Evolutionary conservation across 2,113 vertebrate species (phyloP).

Genomic region (Toxostoma redivivum): DNA sequence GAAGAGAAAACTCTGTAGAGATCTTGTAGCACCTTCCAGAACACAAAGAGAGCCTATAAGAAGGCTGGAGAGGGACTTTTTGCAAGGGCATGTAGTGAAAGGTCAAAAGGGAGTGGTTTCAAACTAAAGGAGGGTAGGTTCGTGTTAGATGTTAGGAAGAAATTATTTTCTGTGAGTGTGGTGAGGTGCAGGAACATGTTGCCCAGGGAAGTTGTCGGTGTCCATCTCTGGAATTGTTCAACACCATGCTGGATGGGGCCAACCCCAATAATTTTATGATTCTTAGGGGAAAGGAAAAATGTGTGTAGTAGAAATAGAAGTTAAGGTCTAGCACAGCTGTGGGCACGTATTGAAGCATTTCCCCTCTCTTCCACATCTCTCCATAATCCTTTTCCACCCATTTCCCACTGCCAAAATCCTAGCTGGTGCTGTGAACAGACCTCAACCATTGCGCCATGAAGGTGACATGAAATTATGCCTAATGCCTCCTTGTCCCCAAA

Average conservation of each 20-base stretch:
- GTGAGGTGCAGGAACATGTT: not conserved
- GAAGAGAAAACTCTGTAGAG: not conserved
- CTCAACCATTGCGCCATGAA: accelerated
- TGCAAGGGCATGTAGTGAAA: not conserved
- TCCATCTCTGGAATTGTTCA: not conserved
- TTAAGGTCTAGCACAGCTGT: not conserved
- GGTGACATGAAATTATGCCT: not conserved
- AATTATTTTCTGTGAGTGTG: not conserved
- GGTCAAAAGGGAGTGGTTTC: not conserved
- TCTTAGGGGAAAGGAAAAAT: not conserved
- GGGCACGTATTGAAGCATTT: not conserved
- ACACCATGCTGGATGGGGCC: not conserved
- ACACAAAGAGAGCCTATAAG: accelerated
- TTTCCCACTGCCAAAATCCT: not conserved
- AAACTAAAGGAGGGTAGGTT: not conserved
- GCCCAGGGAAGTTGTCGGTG: not conserved
- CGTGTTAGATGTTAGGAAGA: not conserved
- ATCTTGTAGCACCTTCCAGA: not conserved
- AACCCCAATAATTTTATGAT: not conserved
- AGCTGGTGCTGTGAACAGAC: not conserved
- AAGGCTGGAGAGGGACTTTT: not conserved
- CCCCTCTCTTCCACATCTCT: not conserved
- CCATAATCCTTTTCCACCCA: accelerated
- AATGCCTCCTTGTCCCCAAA: not conserved
- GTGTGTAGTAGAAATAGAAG: not conserved